Conservation (phyloP, 2,888 invertebrate species). For the Blomia tropicalis region DNA sequence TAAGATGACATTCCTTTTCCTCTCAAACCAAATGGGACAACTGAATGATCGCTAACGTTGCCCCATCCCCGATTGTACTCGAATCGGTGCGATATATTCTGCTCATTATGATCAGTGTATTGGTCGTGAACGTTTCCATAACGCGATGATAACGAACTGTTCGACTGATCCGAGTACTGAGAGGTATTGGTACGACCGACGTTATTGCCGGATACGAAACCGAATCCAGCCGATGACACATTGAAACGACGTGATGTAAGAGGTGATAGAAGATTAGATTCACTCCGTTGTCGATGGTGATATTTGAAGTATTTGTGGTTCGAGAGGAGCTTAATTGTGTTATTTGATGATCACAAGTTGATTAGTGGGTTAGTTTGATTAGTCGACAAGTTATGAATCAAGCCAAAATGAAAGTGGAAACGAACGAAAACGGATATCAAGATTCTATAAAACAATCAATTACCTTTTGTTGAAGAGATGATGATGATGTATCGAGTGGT, state of each 20-base stretch:
- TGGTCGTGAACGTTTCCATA: neutral
- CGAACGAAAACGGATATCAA: slow-evolving; percentile 20
- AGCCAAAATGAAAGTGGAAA: slow-evolving; percentile 22
- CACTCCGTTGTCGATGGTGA: slow-evolving; percentile 12
- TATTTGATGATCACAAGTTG: too few relatives aligned
- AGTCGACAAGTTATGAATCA: neutral
- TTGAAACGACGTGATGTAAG: neutral
- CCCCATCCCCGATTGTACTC: slow-evolving; percentile 23
- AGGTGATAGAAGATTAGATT: slow-evolving; percentile 13
- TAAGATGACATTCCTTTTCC: slow-evolving; percentile 18
- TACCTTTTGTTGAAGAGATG: slow-evolving; percentile 33
- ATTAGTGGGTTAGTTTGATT: neutral
- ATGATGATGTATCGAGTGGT: slow-evolving; percentile 29
- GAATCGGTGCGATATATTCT: slow-evolving; percentile 4
- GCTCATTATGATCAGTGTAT: neutral
- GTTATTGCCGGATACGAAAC: too few relatives aligned
- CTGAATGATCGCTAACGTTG: slow-evolving; percentile 20
- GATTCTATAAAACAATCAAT: slow-evolving; percentile 18
- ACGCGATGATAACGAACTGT: neutral
- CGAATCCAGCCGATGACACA: neutral
- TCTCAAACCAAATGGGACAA: slow-evolving; percentile 24
- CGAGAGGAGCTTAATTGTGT: neutral
- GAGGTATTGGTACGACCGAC: slow-evolving; percentile 2
- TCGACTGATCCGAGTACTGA: neutral
- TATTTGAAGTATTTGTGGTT: neutral